These are phyloP conservation scores for Saccopteryx bilineata DNA, from an alignment of 2,113 vertebrate genomes.

Conservation along the genomic window DNA sequence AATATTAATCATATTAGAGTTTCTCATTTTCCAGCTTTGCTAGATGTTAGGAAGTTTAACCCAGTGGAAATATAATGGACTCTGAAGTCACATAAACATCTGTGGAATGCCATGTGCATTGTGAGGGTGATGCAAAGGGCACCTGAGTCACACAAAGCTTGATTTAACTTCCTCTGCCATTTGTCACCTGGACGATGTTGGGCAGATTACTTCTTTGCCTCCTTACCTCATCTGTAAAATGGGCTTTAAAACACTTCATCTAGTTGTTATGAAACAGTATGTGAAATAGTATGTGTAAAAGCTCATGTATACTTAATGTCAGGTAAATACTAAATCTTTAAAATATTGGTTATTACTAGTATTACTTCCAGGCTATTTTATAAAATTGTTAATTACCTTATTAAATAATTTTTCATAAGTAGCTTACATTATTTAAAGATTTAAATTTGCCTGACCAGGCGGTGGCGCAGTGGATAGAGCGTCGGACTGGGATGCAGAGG, in stretches of 20 bases:
- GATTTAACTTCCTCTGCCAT: slow-evolving; percentile 4
- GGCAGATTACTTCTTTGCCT: background rate
- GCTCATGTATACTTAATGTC: background rate
- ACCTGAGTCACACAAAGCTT: slow-evolving; percentile 1
- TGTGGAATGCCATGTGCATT: background rate
- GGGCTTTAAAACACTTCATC: background rate
- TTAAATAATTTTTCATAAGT: slow-evolving; percentile 2
- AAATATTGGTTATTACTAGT: background rate
- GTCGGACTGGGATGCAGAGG: too few species aligned
- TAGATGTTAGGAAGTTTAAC: background rate
- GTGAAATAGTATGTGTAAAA: background rate
- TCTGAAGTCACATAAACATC: background rate
- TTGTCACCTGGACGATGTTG: background rate
- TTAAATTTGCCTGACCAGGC: too few species aligned
- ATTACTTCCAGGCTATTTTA: background rate
- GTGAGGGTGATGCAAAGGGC: background rate
- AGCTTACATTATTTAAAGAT: background rate
- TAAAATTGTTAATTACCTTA: background rate
- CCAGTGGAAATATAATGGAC: background rate
- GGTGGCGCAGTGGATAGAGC: too few species aligned
- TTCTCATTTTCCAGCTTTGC: background rate
- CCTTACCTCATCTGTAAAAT: slow-evolving; percentile 6
- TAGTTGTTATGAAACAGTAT: background rate
- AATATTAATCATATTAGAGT: background rate
- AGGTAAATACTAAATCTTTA: background rate